Conservation (phyloP, 2,888 invertebrate species). For the Spilosoma lubricipeda region DNA sequence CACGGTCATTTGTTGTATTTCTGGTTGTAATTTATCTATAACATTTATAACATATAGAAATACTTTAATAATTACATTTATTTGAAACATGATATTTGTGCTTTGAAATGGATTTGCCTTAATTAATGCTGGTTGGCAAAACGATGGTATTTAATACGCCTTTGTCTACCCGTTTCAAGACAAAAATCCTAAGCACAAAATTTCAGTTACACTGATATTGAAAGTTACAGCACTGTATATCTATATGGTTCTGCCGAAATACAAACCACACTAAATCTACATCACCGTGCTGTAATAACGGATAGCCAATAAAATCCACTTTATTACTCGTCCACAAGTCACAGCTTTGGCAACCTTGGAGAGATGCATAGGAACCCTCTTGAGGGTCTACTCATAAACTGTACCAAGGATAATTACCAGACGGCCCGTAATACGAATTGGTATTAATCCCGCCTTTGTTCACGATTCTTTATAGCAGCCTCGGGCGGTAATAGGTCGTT, state of each 20-base stretch:
- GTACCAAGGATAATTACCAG: conserved; percentile 62
- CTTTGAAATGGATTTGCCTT: too few relatives aligned
- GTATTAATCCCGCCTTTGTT: conserved; percentile 55
- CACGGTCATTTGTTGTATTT: too few relatives aligned
- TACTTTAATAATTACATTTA: too few relatives aligned
- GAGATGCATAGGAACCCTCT: conserved; percentile 56
- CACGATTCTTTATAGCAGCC: conserved; percentile 37
- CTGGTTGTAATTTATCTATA: too few relatives aligned
- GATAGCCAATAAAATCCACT: conserved; percentile 37
- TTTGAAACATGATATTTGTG: too few relatives aligned
- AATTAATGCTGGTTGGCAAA: too few relatives aligned
- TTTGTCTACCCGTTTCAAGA: too few relatives aligned
- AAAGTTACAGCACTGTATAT: neutral
- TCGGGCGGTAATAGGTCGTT: conserved; percentile 37
- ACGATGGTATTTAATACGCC: too few relatives aligned
- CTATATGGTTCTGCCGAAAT: neutral
- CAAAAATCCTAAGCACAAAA: too few relatives aligned
- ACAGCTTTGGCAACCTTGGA: conserved; percentile 46
- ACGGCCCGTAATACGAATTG: conserved; percentile 33
- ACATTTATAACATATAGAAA: too few relatives aligned
- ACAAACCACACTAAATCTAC: conserved; percentile 7
- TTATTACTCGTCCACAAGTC: conserved; percentile 27
- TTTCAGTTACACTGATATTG: too few relatives aligned
- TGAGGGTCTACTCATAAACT: conserved; percentile 50
- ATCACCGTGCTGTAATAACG: conserved; percentile 23